Evolutionary conservation across 2,797 vertebrate species (phyloP).

Genomic region (Semotilus atromaculatus): DNA sequence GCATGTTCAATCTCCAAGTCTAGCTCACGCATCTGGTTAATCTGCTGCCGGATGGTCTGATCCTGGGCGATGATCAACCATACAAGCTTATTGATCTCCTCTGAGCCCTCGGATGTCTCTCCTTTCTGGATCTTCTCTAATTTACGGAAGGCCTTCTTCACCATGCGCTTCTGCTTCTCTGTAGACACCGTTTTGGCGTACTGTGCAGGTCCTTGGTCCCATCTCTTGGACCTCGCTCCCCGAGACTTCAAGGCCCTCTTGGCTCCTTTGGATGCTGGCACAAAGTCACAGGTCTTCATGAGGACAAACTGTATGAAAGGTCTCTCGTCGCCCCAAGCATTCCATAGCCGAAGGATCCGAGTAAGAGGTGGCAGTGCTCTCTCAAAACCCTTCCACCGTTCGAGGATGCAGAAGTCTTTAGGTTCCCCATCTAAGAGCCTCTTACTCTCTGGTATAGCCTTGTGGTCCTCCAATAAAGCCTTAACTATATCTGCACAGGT

Average conservation of each 20-base stretch:
- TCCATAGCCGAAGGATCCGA: constrained; percentile 92
- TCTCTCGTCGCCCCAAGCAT: constrained; percentile 92
- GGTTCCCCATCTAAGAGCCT: constrained; percentile 85
- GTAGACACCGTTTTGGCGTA: constrained; percentile 83
- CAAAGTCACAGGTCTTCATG: constrained; percentile 87
- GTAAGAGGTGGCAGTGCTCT: constrained; percentile 89
- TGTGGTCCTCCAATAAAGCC: constrained; percentile 92
- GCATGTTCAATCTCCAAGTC: constrained; percentile 86
- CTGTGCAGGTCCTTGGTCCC: constrained; percentile 81
- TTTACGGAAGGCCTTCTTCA: constrained; percentile 95
- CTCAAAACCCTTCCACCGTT: constrained; percentile 94
- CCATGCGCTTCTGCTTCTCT: constrained; percentile 92
- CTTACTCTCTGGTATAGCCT: constrained; percentile 80
- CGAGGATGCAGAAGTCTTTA: constrained; percentile 91
- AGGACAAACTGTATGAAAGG: constrained; percentile 88
- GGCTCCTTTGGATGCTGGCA: constrained; percentile 75
- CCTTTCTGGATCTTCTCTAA: constrained; percentile 90
- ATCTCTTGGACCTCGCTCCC: constrained; percentile 76
- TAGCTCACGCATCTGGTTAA: constrained; percentile 86
- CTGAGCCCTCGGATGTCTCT: constrained; percentile 69
- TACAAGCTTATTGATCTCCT: constrained; percentile 88
- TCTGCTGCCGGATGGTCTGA: constrained; percentile 91
- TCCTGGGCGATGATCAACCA: constrained; percentile 93
- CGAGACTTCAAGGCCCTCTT: constrained; percentile 81
- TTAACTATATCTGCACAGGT: constrained; percentile 90